Percentiles rank a stretch among this genome's conserved stretches.
phyloP scores from a whole-genome alignment of 64 coral and sea anemone genomes.

The Porites australiensis region DNA sequence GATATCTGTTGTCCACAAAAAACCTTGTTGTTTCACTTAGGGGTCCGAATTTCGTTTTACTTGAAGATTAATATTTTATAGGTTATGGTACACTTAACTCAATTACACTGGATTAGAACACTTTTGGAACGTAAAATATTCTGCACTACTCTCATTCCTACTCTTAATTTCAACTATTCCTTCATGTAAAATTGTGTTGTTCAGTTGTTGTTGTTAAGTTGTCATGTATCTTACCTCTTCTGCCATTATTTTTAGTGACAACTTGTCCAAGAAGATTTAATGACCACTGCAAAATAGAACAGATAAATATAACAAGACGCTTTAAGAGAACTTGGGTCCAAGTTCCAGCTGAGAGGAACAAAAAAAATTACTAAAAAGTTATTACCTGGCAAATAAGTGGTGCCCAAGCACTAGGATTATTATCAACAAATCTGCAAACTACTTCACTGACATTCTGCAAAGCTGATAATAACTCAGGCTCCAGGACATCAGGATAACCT shows the following conservation, averaged over 20 bases:
- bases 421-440: constrained; percentile 64
- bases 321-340: too few species aligned
- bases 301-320: background rate
- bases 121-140: too few species aligned
- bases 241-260: constrained; percentile 66
- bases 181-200: background rate
- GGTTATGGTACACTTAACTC: too few species aligned
- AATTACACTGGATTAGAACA: too few species aligned
- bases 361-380: background rate
- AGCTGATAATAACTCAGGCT: constrained; percentile 56
- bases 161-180: too few species aligned
- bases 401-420: constrained; percentile 72
- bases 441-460: constrained; percentile 73
- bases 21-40: too few species aligned
- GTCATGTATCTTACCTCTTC: constrained; percentile 52
- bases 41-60: too few species aligned
- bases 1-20: too few species aligned
- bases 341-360: background rate
- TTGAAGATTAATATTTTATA: too few species aligned
- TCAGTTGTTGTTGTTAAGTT: background rate
- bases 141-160: too few species aligned
- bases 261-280: constrained; percentile 93
- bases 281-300: constrained; percentile 74
- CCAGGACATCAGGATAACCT: constrained; percentile 12
- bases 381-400: constrained; percentile 74